Base-by-base conservation (phyloP, 2,888 invertebrate genomes). In the Bembecia ichneumoniformis region DNA sequence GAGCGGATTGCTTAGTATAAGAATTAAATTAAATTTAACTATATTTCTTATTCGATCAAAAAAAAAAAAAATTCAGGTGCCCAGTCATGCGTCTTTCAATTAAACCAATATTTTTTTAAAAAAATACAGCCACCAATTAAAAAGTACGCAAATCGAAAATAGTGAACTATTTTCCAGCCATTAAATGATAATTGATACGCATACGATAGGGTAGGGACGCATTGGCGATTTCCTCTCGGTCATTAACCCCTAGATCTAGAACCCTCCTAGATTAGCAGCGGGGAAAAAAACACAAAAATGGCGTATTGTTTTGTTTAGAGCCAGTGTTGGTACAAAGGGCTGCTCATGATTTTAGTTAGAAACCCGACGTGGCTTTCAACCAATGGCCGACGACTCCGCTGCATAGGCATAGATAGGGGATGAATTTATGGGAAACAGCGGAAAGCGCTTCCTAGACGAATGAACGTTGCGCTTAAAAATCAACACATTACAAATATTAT, bases 291-390 rank as follows among this genome's bases (percentile, higher is more conserved):
- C 68, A 68, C 69, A 68, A 77, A 80, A 82, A 81, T 80, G 74
- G 73, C 74, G 74, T 35, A 49, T 48, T 50, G 79, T 81, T 77
- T 72, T 72, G 72, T 66, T 73, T 68, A 67, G 74, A 72, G 71
- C 72, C 67, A 68, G 63, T 76, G 73, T 72, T 72, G 67, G 71
- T 68, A 79, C 73, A 79, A 80, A 81, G 80, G 81, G 81, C 74
- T 68, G 71, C 59, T 70, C 76, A 71, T 71, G 75, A 77, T 77
- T 77, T 77, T 72, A 74, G 73, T 70, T 71, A 68, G 71, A 70
- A 74, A 69, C 67, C 68, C 64, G 63, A 63, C 70, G 62, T 59
- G 59, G 56, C 58, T 67, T 66, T 72, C 76, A 70, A 56, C 81
- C 80, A 78, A 81, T 80, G 51, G 74, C 66, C 61, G 59, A 57